phyloP scores from a whole-genome alignment of 2,113 vertebrate genomes.

The Cebidichthys violaceus region DNA sequence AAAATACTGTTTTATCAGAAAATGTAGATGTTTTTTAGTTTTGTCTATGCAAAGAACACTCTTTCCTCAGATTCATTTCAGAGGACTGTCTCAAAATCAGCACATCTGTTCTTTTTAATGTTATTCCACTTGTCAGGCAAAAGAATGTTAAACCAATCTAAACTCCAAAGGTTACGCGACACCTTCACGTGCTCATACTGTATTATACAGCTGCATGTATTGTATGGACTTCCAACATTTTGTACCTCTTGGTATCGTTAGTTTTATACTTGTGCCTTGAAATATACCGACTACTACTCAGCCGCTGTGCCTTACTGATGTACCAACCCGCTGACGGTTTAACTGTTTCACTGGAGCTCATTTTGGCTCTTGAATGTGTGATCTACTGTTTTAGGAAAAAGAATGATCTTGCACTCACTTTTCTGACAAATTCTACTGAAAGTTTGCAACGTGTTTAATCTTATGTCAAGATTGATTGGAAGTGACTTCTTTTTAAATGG shows the following conservation, averaged over 20 bases:
- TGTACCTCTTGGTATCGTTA: background rate
- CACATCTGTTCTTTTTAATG: background rate
- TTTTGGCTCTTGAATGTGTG: constrained; percentile 7
- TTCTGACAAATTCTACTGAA: constrained; percentile 8
- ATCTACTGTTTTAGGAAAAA: constrained; percentile 4
- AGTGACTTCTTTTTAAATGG: background rate
- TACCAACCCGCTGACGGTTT: background rate
- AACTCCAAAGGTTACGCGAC: background rate
- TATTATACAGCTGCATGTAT: constrained; percentile 7
- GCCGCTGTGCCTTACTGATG: constrained; percentile 29
- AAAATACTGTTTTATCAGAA: constrained; percentile 16
- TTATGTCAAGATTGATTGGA: constrained; percentile 14
- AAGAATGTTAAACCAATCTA: background rate
- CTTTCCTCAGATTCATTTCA: background rate
- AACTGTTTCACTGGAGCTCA: background rate
- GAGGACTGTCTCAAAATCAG: constrained; percentile 19
- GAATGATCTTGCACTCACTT: constrained; percentile 9
- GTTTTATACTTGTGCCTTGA: constrained; percentile 38
- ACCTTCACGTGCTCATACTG: background rate
- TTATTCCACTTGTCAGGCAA: background rate
- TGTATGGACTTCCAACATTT: background rate
- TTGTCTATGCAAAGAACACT: background rate
- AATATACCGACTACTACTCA: constrained; percentile 14
- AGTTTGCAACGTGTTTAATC: constrained; percentile 3
- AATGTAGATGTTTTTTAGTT: constrained; percentile 32